These are phyloP conservation scores for Laticauda colubrina DNA, from an alignment of 2,113 vertebrate species.

Conservation along the genomic window DNA sequence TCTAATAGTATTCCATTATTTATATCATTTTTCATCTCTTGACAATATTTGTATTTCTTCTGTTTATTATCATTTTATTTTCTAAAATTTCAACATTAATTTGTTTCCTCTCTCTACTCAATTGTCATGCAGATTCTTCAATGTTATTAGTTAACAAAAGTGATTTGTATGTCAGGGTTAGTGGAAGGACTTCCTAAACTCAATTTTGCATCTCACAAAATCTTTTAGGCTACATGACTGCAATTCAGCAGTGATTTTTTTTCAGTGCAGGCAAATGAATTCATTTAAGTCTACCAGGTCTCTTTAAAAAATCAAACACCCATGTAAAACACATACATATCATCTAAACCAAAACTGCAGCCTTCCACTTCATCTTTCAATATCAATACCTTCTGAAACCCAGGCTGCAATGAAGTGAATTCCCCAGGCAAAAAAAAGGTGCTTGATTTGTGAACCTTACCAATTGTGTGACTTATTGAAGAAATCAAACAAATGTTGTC, in stretches of 20 bases:
- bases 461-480: neutral
- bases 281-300: neutral
- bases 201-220: neutral
- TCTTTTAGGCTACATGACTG: no score
- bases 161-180: neutral
- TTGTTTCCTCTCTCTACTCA: neutral
- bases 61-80: neutral
- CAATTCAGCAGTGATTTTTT: neutral
- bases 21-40: neutral
- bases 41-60: neutral
- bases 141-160: neutral
- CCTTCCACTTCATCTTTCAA: neutral
- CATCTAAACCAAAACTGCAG: neutral
- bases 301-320: neutral
- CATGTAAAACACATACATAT: neutral
- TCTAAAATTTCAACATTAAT: neutral
- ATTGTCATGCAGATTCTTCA: neutral
- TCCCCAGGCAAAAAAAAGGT: neutral
- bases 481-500: neutral
- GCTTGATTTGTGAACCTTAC: neutral
- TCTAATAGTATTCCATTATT: neutral
- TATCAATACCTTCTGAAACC: neutral
- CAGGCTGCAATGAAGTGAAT: neutral
- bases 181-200: neutral
- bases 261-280: neutral